These are phyloP conservation scores for Amphipoea oculea DNA, from an alignment of 2,888 invertebrate genomes.

Conservation along the genomic window DNA sequence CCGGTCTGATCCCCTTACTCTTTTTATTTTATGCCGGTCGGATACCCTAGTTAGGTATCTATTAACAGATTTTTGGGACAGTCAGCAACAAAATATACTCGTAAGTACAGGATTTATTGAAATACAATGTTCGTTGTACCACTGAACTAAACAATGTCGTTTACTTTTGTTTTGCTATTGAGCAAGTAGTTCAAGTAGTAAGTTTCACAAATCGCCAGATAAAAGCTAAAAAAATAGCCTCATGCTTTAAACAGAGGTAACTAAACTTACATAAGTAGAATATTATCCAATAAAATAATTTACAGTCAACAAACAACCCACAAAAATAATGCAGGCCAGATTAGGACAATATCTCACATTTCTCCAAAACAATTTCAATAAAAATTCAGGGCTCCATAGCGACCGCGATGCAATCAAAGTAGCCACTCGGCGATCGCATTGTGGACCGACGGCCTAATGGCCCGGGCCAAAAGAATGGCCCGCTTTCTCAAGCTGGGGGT, in stretches of 20 bases:
- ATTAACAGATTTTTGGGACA: too few relatives aligned
- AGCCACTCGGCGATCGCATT: conserved; percentile 58
- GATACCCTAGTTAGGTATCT: too few relatives aligned
- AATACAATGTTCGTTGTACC: too few relatives aligned
- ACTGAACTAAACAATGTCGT: too few relatives aligned
- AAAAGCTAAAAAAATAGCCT: neutral
- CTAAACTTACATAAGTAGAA: neutral
- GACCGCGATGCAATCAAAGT: conserved; percentile 67
- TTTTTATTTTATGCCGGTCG: too few relatives aligned
- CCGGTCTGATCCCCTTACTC: too few relatives aligned
- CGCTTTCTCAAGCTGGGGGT: conserved; percentile 51
- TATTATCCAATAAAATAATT: conserved; percentile 39
- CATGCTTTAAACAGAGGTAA: neutral
- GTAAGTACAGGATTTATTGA: too few relatives aligned
- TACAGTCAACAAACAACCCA: conserved; percentile 7
- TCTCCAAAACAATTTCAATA: conserved; percentile 58
- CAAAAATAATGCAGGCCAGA: conserved; percentile 34
- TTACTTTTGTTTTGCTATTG: neutral
- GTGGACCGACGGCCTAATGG: conserved; percentile 52
- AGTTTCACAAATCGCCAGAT: neutral
- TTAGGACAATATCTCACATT: conserved; percentile 33
- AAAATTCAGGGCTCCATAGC: conserved; percentile 53
- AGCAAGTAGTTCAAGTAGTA: neutral
- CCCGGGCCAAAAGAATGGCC: conserved; percentile 53
- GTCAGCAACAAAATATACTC: too few relatives aligned